These are phyloP conservation scores for Tenthredo distinguenda DNA, from an alignment of 2,888 invertebrate species.

Conservation along the genomic window DNA sequence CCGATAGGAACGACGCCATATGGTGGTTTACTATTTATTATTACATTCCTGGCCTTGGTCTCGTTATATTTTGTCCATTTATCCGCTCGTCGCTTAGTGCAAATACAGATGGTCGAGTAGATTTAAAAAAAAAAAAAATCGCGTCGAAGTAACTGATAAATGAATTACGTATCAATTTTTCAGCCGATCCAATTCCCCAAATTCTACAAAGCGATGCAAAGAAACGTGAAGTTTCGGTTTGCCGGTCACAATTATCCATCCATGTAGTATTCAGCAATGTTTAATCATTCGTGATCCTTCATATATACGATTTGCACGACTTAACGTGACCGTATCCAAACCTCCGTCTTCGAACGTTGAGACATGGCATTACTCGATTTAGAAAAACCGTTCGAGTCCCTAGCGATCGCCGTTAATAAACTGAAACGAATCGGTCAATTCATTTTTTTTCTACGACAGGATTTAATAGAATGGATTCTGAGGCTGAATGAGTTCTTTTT, in stretches of 20 bases:
- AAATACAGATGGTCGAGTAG: neutral
- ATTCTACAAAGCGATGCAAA: neutral
- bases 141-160: neutral
- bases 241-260: neutral
- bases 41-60: conserved; percentile 39
- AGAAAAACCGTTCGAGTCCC: neutral
- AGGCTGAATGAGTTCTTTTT: neutral
- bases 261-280: neutral
- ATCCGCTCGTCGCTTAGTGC: neutral
- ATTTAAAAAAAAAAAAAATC: neutral
- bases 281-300: conserved; percentile 12
- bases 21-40: conserved; percentile 45
- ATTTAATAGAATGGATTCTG: neutral
- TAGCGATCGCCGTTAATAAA: neutral
- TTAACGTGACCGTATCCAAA: neutral
- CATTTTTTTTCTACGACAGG: neutral
- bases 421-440: neutral
- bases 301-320: neutral
- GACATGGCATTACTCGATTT: neutral
- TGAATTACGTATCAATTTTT: neutral
- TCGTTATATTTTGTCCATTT: conserved; percentile 34
- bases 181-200: neutral
- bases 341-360: neutral
- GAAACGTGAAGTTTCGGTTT: neutral
- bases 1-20: conserved; percentile 43